A percentile compares a stretch with the other conserved stretches of the same genome.
These are phyloP conservation scores for Actinernus sp. DNA, from an alignment of 92 coral and sea anemone genomes.

Conservation along the genomic window DNA sequence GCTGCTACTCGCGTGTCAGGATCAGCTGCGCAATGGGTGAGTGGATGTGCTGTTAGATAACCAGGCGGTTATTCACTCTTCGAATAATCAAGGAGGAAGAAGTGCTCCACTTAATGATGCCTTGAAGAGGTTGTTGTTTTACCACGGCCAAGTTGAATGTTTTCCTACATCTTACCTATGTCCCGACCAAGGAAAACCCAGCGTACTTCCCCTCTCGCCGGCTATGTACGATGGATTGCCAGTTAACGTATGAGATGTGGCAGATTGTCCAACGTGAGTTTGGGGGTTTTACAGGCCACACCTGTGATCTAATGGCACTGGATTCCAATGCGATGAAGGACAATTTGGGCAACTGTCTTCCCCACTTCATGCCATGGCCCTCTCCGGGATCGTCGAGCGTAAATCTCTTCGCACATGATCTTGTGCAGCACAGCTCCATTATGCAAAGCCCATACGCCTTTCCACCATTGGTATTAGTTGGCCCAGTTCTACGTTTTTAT, in stretches of 20 bases:
- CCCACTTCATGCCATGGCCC: too few relatives aligned
- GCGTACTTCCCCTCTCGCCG: slow-evolving; percentile 61
- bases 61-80: slow-evolving; percentile 21
- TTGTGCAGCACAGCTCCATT: too few relatives aligned
- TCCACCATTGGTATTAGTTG: too few relatives aligned
- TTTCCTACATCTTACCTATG: slow-evolving; percentile 18
- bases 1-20: slow-evolving; percentile 3
- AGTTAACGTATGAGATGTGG: slow-evolving; percentile 23
- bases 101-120: slow-evolving; percentile 18
- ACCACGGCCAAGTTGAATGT: slow-evolving; percentile 5
- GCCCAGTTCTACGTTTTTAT: too few relatives aligned
- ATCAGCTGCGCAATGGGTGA: slow-evolving; percentile 3
- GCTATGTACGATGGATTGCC: slow-evolving; percentile 20
- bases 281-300: slow-evolving; percentile 49
- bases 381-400: too few relatives aligned
- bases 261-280: slow-evolving; percentile 13
- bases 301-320: too few relatives aligned
- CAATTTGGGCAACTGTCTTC: too few relatives aligned
- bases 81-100: slow-evolving; percentile 37
- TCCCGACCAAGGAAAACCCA: slow-evolving; percentile 24
- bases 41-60: slow-evolving; percentile 33
- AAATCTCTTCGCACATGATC: too few relatives aligned
- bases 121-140: slow-evolving; percentile 15
- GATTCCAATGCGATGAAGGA: too few relatives aligned
- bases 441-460: too few relatives aligned